Evolutionary conservation across 2,797 vertebrate species (phyloP).

Genomic region (Rhodeus uyekii): DNA sequence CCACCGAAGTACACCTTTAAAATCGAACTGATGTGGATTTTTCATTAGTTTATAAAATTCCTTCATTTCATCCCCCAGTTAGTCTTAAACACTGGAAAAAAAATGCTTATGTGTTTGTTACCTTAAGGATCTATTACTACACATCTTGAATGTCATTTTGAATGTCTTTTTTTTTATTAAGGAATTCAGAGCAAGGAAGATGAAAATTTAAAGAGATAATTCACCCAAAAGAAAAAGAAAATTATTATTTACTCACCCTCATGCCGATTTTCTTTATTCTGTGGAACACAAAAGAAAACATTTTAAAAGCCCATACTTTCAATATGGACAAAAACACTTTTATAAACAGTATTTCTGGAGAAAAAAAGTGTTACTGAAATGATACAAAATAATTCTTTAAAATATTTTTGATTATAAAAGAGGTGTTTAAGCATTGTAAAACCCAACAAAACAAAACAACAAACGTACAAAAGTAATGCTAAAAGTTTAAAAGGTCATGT

Average conservation of each 20-base stretch:
- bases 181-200: neutral
- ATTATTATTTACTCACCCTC: neutral
- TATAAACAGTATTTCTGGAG: neutral
- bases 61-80: neutral
- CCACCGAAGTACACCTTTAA: neutral
- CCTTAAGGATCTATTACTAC: neutral
- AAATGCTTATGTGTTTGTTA: neutral
- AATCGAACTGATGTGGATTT: neutral
- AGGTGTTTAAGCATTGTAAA: neutral
- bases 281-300: neutral
- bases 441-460: too few species aligned
- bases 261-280: neutral
- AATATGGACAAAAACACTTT: neutral
- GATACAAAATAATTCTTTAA: neutral
- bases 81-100: neutral
- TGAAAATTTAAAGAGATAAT: neutral
- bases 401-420: too few species aligned
- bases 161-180: neutral
- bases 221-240: neutral
- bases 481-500: neutral
- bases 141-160: neutral
- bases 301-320: neutral
- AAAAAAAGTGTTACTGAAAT: neutral
- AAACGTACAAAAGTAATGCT: too few species aligned
- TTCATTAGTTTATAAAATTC: neutral